phyloP scores from a whole-genome alignment of 2,888 invertebrate species.

The Protula sp. region DNA sequence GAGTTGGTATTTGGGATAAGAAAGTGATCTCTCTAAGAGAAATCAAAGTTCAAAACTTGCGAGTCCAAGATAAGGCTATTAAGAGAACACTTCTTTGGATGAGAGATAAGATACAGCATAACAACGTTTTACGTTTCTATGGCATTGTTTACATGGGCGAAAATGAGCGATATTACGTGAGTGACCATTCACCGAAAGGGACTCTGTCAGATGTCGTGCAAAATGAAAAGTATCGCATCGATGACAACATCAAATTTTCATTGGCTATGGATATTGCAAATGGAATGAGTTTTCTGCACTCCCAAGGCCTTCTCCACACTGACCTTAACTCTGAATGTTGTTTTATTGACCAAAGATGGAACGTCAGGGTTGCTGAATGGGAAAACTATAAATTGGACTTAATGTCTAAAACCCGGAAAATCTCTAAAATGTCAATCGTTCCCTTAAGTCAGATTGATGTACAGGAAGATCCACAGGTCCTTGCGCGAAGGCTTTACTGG shows the following conservation, averaged over 20 bases:
- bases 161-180: conserved; percentile 27
- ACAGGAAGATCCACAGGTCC: background rate
- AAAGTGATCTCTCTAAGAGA: background rate
- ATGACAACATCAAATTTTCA: conserved; percentile 36
- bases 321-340: conserved; percentile 34
- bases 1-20: background rate
- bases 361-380: conserved; percentile 44
- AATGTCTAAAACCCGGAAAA: background rate
- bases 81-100: background rate
- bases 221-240: conserved; percentile 35
- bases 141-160: conserved; percentile 30
- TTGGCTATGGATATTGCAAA: conserved; percentile 31
- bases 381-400: conserved; percentile 19
- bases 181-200: conserved; percentile 39
- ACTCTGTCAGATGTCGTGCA: conserved; percentile 37
- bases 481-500: conserved; percentile 17
- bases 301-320: conserved; percentile 41
- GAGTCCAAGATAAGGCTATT: background rate
- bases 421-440: background rate
- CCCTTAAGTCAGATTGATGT: background rate
- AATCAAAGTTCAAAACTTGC: background rate
- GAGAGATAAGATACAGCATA: background rate
- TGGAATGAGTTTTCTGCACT: conserved; percentile 42
- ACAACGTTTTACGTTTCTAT: conserved; percentile 29
- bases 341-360: conserved; percentile 43